Evolutionary conservation across 1,140 invertebrate genomes (phyloP).

Genomic region (Atopsyche davidsoni): DNA sequence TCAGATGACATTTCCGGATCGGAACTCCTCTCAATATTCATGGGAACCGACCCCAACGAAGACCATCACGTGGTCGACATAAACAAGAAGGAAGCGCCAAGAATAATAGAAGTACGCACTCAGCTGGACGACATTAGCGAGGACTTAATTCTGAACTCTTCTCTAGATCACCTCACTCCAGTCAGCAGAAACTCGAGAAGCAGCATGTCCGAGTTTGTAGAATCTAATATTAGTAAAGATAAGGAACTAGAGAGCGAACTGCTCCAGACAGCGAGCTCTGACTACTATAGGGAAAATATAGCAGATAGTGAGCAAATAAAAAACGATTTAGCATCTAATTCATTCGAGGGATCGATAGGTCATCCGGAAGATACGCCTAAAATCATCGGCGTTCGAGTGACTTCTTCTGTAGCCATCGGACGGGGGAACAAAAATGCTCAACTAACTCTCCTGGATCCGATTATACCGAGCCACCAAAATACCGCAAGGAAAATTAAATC

Average conservation of each 20-base stretch:
- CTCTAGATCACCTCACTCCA: constrained; percentile 10
- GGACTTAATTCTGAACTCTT: constrained; percentile 14
- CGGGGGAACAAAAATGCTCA: constrained; percentile 30
- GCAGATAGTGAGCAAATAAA: constrained; percentile 18
- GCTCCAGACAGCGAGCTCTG: constrained; percentile 21
- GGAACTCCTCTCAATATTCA: constrained; percentile 21
- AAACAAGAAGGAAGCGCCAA: constrained; percentile 28
- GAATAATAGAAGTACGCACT: constrained; percentile 13
- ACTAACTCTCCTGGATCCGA: constrained; percentile 2
- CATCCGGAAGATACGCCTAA: constrained; percentile 33
- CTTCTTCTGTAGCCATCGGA: constrained; percentile 45
- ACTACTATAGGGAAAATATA: constrained; percentile 26
- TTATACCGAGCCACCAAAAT: constrained; percentile 13
- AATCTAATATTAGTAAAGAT: constrained; percentile 6
- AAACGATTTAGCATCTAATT: constrained; percentile 15
- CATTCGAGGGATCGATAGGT: constrained; percentile 16
- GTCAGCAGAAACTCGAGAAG: constrained; percentile 27
- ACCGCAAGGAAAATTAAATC: constrained; percentile 22
- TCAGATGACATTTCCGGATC: constrained; percentile 23
- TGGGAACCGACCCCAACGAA: constrained; percentile 21
- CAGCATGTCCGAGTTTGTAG: constrained; percentile 13
- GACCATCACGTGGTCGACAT: constrained; percentile 19
- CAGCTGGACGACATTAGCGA: constrained; percentile 13
- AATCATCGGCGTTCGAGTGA: constrained; percentile 48
- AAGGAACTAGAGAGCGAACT: constrained; percentile 15